Evolutionary conservation across 1,140 invertebrate genomes (phyloP).

Genomic region (Portunus trituberculatus): DNA sequence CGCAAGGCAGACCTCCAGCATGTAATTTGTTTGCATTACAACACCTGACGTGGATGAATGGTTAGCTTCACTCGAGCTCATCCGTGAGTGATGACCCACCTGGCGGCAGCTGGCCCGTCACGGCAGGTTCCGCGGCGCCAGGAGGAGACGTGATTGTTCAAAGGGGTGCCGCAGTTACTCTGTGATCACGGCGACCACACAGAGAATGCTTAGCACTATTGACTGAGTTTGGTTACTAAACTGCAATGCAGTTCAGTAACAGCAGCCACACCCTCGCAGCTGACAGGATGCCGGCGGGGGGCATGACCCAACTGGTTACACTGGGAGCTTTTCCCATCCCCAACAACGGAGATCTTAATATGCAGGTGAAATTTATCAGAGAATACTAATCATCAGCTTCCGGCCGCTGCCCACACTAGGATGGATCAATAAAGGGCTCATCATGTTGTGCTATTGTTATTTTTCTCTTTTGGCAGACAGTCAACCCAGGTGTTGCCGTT

Average conservation of each 20-base stretch:
- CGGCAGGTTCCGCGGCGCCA: neutral
- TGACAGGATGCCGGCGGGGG: neutral
- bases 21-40: constrained; percentile 24
- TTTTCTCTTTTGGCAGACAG: neutral
- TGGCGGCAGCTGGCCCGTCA: neutral
- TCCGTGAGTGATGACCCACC: neutral
- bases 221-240: neutral
- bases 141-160: neutral
- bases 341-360: too few species aligned
- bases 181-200: neutral
- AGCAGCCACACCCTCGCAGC: neutral
- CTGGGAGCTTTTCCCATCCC: too few species aligned
- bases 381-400: neutral
- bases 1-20: neutral
- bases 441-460: neutral
- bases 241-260: neutral
- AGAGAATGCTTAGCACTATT: neutral
- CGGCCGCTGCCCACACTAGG: neutral
- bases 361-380: too few species aligned
- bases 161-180: neutral
- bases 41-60: neutral
- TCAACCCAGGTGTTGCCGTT: too few species aligned
- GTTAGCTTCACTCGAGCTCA: neutral
- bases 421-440: too few species aligned
- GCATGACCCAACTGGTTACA: too few species aligned